Base-by-base conservation (phyloP, 2,888 invertebrate species). In the Tortrix viridana region DNA sequence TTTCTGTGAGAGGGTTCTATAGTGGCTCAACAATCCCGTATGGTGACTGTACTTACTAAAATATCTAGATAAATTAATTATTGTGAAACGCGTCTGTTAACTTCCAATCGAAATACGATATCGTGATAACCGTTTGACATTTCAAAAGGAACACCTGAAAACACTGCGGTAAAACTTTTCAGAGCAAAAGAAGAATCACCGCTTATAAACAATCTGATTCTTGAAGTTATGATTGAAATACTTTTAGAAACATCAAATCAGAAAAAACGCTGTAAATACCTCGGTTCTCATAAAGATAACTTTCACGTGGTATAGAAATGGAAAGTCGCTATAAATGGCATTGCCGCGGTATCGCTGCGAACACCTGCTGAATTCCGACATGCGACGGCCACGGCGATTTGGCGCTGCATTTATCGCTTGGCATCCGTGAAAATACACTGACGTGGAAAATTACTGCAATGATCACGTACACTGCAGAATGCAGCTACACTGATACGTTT, bases 311-410 rank as follows among this genome's bases (percentile, higher is more conserved):
- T 48, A 63, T 43, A 38, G 63, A 63, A 63, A 63, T 48, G 47
- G 63, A 63, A 63, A 63, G 63, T 47, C 18, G 48, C 48, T 52
- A 47, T 63, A 58, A 53, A 63, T 53, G 52, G 14, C 63, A 52
- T 63, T 58, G 52, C 47, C 32, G 53, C 52, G 32, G 22, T 63
- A 63, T 58, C 63, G 63, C 47, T 5, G 22, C 63, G 32, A 43
- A 63, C 63, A 63, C 57, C 63, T 63, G 63, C 58, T 63, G 47
- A 58, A 63, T 63, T 63, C 63, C 63, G 43, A 63, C 63, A 63
- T 58, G 63, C 63, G 37, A 53, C 47, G 32, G 41, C 5, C 41
- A 23, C 14, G 47, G 46, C 52, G 43, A 37, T 63, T 53, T 41
- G n/a, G 47, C 46, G 32, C 47, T 53, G 63, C 58, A 52, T 53